Evolutionary conservation across 2,888 invertebrate species (phyloP), one percentile per base, ranked within the genome.

Genomic region (Halictus ligatus): DNA sequence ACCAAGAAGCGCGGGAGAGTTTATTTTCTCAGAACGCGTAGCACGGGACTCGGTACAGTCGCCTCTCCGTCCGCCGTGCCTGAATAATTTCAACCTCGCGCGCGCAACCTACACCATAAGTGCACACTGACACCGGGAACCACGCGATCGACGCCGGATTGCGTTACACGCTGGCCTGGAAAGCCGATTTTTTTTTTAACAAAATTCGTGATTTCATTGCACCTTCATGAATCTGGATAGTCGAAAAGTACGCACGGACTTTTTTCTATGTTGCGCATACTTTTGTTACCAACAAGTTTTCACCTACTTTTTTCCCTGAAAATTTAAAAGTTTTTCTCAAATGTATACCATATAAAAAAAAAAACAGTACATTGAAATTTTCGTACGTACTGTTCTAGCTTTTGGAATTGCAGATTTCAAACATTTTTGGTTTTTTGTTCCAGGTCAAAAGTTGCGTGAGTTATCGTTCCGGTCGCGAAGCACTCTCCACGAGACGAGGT

Each of bases 1-100:
- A 46, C 73, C 72, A 86, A 83, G 84, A 85, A 84, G 87, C 90
- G 90, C 90, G 90, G 87, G 90, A 91, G 91, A 91, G 88, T 91
- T 91, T 90, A 91, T 91, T 91, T 90, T 91, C 90, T 89, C 91
- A 88, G 91, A 91, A 90, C 74, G 64, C 78, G 78, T 84, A 83
- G 76, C 80, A 76, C 71, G 79, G 58, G 58, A 58, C 58, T 58
- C 71, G 84, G 85, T 85, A 90, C 82, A 88, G 88, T 88, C 86
- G 58, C 58, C 58, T 58, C 58, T 58, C n/a, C 58, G 54, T 69
- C 86, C 88, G 86, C 50, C 43, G 83, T 83, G 75, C 75, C 74
- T 84, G 89, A 91, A 92, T 91, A 88, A 91, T 86, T 84, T 89
- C 86, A 88, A 86, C 73, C 79, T 83, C 77, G 69, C 76, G 76